phyloP scores from a whole-genome alignment of 2,797 vertebrate species.

The Gymnocypris eckloni region DNA sequence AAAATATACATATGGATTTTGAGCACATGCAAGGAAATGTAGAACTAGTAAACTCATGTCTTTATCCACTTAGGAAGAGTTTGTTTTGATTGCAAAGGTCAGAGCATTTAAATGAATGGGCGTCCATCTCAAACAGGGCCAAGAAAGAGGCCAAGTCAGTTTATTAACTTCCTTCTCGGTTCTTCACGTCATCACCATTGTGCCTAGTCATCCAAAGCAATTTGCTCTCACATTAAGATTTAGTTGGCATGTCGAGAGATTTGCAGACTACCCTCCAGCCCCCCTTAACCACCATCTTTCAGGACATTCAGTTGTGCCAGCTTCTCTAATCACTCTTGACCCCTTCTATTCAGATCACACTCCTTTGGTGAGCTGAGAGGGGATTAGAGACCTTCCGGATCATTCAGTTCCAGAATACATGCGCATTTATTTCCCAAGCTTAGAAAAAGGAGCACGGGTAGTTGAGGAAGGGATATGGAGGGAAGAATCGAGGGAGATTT shows the following conservation, averaged over 20 bases:
- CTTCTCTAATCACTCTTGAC: conserved; percentile 50
- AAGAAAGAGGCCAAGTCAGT: conserved; percentile 13
- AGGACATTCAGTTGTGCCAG: conserved; percentile 36
- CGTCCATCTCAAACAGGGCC: background rate
- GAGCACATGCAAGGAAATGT: conserved; percentile 6
- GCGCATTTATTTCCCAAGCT: conserved; percentile 34
- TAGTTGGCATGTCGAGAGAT: conserved; percentile 11
- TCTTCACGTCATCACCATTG: background rate
- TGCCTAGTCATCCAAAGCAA: conserved; percentile 27
- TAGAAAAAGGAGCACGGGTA: conserved; percentile 5
- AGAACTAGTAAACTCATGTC: background rate
- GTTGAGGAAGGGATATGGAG: background rate
- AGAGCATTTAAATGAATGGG: conserved; percentile 5
- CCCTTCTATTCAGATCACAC: conserved; percentile 39
- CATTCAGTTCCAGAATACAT: conserved; percentile 45
- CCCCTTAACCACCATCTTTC: conserved; percentile 20
- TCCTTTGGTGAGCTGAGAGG: conserved; percentile 37
- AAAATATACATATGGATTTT: background rate
- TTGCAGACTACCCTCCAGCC: background rate
- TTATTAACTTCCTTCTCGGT: conserved; percentile 19
- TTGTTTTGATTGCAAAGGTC: conserved; percentile 29
- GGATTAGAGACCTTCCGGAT: conserved; percentile 49
- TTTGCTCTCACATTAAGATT: conserved; percentile 38
- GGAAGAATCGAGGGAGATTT: background rate
- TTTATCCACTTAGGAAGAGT: conserved; percentile 19